A percentile compares a stretch with the other conserved stretches of the same genome.
These are phyloP conservation scores for Leucophenga montana DNA, from an alignment of 2,888 invertebrate genomes.

Conservation along the genomic window DNA sequence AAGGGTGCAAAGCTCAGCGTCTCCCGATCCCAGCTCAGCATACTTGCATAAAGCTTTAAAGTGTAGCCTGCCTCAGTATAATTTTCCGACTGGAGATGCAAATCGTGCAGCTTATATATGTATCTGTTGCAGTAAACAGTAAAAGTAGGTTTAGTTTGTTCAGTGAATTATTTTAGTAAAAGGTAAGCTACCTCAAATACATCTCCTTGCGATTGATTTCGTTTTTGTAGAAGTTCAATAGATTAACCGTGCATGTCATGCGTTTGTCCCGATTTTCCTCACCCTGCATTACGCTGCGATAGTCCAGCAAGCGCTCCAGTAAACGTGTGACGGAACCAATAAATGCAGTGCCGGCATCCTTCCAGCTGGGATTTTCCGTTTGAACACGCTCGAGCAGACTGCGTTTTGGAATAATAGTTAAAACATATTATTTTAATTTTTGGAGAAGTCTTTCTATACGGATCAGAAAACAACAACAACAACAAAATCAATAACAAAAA, in stretches of 20 bases:
- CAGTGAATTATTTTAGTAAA: neutral
- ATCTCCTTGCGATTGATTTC: slow-evolving; percentile 96
- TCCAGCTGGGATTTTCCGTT: slow-evolving; percentile 89
- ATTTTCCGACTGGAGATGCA: slow-evolving; percentile 93
- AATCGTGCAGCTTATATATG: slow-evolving; percentile 94
- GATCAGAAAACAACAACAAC: neutral
- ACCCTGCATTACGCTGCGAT: slow-evolving; percentile 94
- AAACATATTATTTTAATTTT: too few species aligned
- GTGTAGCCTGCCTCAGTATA: slow-evolving; percentile 96
- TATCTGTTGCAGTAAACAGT: slow-evolving; percentile 75
- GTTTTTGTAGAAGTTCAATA: slow-evolving; percentile 96
- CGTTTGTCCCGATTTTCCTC: slow-evolving; percentile 95
- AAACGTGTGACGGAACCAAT: slow-evolving; percentile 93
- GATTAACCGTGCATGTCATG: slow-evolving; percentile 96
- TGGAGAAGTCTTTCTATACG: too few species aligned
- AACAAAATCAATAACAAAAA: neutral
- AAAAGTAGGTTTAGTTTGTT: neutral
- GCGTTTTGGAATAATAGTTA: slow-evolving; percentile 27
- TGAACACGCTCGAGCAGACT: slow-evolving; percentile 90
- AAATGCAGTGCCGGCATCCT: slow-evolving; percentile 92
- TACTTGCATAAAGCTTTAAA: slow-evolving; percentile 93
- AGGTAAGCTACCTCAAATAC: slow-evolving; percentile 79
- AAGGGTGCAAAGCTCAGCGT: slow-evolving; percentile 76
- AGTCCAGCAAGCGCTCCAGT: slow-evolving; percentile 91
- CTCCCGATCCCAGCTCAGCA: slow-evolving; percentile 86